A percentile compares a stretch with the other conserved stretches of the same genome.
Evolutionary conservation across 2,797 vertebrate species (phyloP).

Genomic region (Dromococcyx pavoninus): DNA sequence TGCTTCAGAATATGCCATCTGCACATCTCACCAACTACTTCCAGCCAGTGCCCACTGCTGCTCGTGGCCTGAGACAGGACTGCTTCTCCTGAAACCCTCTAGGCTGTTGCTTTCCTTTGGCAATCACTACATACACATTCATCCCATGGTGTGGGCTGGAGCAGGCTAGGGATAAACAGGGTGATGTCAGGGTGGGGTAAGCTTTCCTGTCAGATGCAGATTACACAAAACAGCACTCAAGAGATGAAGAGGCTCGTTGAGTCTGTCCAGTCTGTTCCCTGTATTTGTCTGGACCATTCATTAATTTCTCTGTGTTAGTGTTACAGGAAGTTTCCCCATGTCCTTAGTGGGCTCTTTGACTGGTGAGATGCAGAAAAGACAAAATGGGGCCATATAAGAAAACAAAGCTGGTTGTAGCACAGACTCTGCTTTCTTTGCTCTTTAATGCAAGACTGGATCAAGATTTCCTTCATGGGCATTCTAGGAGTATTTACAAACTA

Average conservation of each 20-base stretch:
- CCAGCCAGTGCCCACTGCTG: background rate
- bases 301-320: background rate
- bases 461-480: background rate
- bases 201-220: background rate
- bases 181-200: background rate
- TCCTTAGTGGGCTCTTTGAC: background rate
- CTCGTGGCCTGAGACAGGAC: background rate
- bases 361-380: background rate
- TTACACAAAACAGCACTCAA: rapidly evolving
- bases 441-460: background rate
- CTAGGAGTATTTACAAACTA: background rate
- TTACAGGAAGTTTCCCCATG: background rate
- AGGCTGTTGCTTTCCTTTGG: background rate
- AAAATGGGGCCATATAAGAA: background rate
- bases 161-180: background rate
- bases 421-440: background rate
- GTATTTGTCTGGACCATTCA: background rate
- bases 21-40: background rate
- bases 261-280: background rate
- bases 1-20: background rate
- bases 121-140: background rate
- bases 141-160: background rate
- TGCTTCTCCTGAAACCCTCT: background rate
- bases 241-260: background rate
- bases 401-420: background rate